Conservation (phyloP, 2,113 vertebrate species). For the Ranitomeya variabilis region DNA sequence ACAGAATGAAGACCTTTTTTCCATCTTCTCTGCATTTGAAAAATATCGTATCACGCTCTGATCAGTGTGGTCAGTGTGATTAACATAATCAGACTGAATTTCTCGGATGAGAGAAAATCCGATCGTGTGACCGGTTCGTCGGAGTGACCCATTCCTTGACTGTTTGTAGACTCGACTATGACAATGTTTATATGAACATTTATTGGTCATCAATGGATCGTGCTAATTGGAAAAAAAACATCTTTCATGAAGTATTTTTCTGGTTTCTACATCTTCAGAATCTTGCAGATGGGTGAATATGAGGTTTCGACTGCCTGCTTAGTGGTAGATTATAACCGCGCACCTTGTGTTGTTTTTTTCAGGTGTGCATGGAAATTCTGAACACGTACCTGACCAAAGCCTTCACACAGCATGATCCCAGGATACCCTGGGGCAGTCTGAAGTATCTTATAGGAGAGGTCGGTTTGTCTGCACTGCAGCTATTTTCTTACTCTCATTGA, state of each 20-base stretch:
- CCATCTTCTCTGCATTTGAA: too few species aligned
- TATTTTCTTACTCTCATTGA: not conserved
- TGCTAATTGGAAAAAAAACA: too few species aligned
- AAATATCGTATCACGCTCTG: too few species aligned
- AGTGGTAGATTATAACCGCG: not conserved
- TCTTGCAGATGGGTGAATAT: not conserved
- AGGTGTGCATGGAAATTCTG: slow-evolving; percentile 97
- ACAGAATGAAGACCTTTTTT: too few species aligned
- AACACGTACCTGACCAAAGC: slow-evolving; percentile 90
- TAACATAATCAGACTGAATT: too few species aligned
- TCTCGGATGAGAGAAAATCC: too few species aligned
- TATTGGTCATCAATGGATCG: too few species aligned
- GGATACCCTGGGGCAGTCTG: slow-evolving; percentile 91
- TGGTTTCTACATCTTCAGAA: not conserved
- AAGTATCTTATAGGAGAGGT: slow-evolving; percentile 98
- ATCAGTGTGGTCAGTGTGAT: too few species aligned
- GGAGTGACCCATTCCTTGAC: too few species aligned
- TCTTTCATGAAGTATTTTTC: not conserved
- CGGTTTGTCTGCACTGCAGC: slow-evolving; percentile 45
- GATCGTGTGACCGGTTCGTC: too few species aligned
- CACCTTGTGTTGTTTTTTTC: slow-evolving; percentile 2
- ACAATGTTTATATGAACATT: too few species aligned
- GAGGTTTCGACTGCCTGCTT: not conserved
- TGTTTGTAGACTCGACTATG: too few species aligned
- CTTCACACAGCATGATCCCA: slow-evolving; percentile 77